A percentile compares a stretch with the other conserved stretches of the same genome.
phyloP scores from a whole-genome alignment of 2,113 vertebrate species.

The Hippocampus guttulatus region DNA sequence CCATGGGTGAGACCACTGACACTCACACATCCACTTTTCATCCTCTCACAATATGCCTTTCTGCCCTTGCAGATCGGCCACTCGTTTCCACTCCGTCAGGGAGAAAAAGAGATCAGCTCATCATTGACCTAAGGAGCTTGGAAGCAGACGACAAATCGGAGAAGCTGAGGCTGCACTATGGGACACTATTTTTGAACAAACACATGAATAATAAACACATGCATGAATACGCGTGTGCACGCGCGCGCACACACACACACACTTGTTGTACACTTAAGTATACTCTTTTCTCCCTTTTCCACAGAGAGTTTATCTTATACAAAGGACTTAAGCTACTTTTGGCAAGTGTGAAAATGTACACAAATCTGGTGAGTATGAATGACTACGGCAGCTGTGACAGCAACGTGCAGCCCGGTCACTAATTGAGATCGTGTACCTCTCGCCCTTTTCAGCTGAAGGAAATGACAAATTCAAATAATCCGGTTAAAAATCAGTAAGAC shows the following conservation, averaged over 20 bases:
- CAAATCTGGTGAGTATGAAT: slow-evolving; percentile 18
- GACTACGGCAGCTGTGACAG: slow-evolving; percentile 23
- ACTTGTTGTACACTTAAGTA: slow-evolving; percentile 24
- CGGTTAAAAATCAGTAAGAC: slow-evolving; percentile 13
- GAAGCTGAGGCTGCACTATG: slow-evolving; percentile 48
- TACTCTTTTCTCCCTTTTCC: not conserved
- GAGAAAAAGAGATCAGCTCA: slow-evolving; percentile 51
- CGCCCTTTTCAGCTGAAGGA: slow-evolving; percentile 27
- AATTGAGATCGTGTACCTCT: slow-evolving; percentile 45
- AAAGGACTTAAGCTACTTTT: slow-evolving; percentile 5
- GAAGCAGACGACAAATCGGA: slow-evolving; percentile 37
- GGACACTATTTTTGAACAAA: slow-evolving; percentile 44
- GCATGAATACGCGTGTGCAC: not conserved
- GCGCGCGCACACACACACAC: slow-evolving; percentile 4
- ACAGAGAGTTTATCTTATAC: slow-evolving; percentile 10
- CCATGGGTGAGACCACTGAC: slow-evolving; percentile 14
- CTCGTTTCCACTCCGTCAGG: slow-evolving; percentile 53
- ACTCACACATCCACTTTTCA: slow-evolving; percentile 22
- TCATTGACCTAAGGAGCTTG: slow-evolving; percentile 32
- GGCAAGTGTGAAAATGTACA: not conserved
- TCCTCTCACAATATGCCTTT: slow-evolving; percentile 16
- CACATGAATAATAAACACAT: slow-evolving; percentile 1
- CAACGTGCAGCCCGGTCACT: slow-evolving; percentile 15
- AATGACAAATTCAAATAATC: slow-evolving; percentile 25
- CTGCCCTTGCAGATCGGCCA: slow-evolving; percentile 42